Base-by-base conservation (phyloP, 2,888 invertebrate species). In the Drosophila macrospina region DNA sequence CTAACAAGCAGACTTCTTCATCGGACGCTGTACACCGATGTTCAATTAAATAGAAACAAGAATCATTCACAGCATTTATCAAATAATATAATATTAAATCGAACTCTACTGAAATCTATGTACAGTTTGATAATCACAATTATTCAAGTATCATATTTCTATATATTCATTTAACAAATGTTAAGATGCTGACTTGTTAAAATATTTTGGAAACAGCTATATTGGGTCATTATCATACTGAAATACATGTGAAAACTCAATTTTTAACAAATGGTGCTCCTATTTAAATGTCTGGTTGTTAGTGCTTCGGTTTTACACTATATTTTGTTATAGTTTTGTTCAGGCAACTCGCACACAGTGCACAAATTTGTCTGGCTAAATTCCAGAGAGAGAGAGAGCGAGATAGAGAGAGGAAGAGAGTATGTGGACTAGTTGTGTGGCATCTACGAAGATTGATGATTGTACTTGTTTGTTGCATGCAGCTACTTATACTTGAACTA, bases 401-500 rank as follows among this genome's bases (percentile, higher is more conserved):
- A n/a, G n/a, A n/a, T n/a, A n/a, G n/a, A n/a, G n/a, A n/a, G n/a
- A n/a, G n/a, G n/a, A n/a, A n/a, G n/a, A n/a, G n/a, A n/a, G n/a
- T n/a, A 13, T 24, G 16, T 56, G 24, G 65, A 30, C 20, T 7
- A 45, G 4, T 44, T 65, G 52, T 66, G 68, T 80, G 77, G 63
- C 68, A 81, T 65, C 42, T 68, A 85, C 88, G 88, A 81, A 87
- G 81, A 81, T 81, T 67, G 88, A 81, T 81, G 82, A 62, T 39
- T 61, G 45, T 63, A 37, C 74, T 76, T 67, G 55, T 65, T 41
- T 66, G 62, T 36, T 63, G 73, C 73, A 67, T 80, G 65, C 64
- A 70, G 64, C 78, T 70, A 74, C 85, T 81, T 87, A 62, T 65
- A 51, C 62, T 41, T 20, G 20, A 68, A 44, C 47, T 54, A 16